A percentile compares a stretch with the other conserved stretches of the same genome.
phyloP scores from a whole-genome alignment of 2,888 invertebrate genomes.

The Drosophila seclusa region DNA sequence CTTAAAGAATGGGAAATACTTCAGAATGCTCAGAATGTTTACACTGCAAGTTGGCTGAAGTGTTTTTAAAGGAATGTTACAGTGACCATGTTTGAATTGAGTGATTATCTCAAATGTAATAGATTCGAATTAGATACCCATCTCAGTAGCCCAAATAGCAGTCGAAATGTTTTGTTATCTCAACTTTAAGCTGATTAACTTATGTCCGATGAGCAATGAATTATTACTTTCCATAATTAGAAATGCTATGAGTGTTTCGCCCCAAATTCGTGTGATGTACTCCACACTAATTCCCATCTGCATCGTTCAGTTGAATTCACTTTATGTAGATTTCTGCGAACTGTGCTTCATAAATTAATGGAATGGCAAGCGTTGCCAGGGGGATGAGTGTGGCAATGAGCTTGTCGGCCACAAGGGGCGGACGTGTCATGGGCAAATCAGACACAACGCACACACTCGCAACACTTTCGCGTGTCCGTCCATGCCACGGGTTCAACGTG shows the following conservation, averaged over 20 bases:
- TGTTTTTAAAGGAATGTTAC: not conserved
- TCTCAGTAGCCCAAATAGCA: not conserved
- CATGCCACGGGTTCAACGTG: slow-evolving; percentile 47
- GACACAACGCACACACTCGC: slow-evolving; percentile 4
- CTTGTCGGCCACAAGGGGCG: slow-evolving; percentile 17
- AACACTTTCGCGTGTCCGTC: slow-evolving; percentile 27
- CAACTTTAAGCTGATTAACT: not conserved
- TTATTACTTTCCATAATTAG: not conserved
- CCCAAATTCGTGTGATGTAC: slow-evolving; percentile 11
- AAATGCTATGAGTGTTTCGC: not conserved
- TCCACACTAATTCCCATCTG: slow-evolving; percentile 18
- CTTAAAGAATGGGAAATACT: not conserved
- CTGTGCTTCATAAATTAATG: slow-evolving; percentile 14
- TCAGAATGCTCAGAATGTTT: not conserved
- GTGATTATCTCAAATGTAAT: not conserved
- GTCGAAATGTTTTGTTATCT: not conserved
- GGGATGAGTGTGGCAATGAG: slow-evolving; percentile 7
- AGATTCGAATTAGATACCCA: not conserved
- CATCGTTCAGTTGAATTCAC: slow-evolving; percentile 16
- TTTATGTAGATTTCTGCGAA: slow-evolving; percentile 23
- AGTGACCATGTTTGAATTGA: not conserved
- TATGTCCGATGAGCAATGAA: not conserved
- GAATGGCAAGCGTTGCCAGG: slow-evolving; percentile 30
- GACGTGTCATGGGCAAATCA: slow-evolving; percentile 64
- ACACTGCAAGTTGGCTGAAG: not conserved